Evolutionary conservation across 2,113 vertebrate genomes (phyloP), one percentile per base, ranked within the genome.

Genomic region (Hemichromis elongatus): DNA sequence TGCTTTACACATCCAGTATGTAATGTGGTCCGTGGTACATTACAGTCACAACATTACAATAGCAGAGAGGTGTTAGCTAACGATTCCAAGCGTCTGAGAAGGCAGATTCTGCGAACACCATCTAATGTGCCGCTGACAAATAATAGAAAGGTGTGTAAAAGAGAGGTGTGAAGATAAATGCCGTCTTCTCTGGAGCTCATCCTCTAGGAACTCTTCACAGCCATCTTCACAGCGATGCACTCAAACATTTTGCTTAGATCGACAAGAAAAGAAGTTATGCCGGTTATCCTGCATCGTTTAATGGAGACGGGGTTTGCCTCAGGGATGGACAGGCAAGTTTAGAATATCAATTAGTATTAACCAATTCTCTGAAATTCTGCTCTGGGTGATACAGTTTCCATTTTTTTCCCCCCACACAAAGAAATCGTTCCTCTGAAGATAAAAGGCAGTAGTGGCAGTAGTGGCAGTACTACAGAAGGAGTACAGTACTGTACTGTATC

Each of bases 271-370:
- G 35, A 90, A 89, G 83, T 92, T 94, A 88, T 88, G 86, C 86
- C 84, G 85, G 88, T 92, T 88, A 86, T 94, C 85, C 90, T 82
- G 81, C 77, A 82, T 78, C 33, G 86, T 93, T 94, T 93, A 93
- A 95, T 94, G 83, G 84, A 94, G 81, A 91, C 8, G 19, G 83
- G 80, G 35, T 79, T 78, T 30, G 93, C 95, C 94, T 80, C 24
- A 26, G 94, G 95, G 91, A 40, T 79, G 70, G 83, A 84, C 79
- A 63, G 81, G 89, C 92, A 90, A 90, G 88, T 94, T 94, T 92
- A 85, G 94, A 96, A 95, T 95, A 95, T 94, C 89, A 95, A 95
- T 96, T 92, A 93, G 91, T 63, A 92, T 88, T 82, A 92, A 92
- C 82, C 82, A 89, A 90, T 93, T 93, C 83, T 90, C 57, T 5